A percentile compares a stretch with the other conserved stretches of the same genome.
Evolutionary conservation across 2,888 invertebrate genomes (phyloP).

Genomic region (Caenorhabditis macrosperma): DNA sequence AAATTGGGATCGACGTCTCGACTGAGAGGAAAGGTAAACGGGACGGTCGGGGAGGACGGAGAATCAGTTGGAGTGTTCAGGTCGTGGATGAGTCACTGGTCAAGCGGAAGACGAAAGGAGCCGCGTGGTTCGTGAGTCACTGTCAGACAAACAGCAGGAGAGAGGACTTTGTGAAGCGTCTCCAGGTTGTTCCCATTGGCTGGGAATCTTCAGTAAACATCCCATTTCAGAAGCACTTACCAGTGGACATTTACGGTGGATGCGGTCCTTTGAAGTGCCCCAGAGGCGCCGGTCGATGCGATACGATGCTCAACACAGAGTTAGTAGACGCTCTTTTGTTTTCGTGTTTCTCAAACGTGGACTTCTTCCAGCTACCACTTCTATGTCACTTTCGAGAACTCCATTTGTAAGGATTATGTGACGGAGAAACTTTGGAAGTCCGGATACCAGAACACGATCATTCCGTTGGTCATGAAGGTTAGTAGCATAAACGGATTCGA

Average conservation of each 20-base stretch:
- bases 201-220: too few species aligned
- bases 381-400: slow-evolving; percentile 79
- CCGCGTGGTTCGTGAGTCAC: slow-evolving; percentile 78
- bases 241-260: slow-evolving; percentile 77
- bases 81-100: slow-evolving; percentile 49
- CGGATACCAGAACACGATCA: slow-evolving; percentile 71
- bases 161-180: slow-evolving; percentile 68
- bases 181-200: too few species aligned
- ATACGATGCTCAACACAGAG: slow-evolving; percentile 73
- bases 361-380: slow-evolving; percentile 74
- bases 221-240: slow-evolving; percentile 68
- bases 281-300: slow-evolving; percentile 68
- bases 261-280: slow-evolving; percentile 75
- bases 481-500: background rate
- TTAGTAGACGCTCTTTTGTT: slow-evolving; percentile 35
- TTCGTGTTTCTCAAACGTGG: background rate
- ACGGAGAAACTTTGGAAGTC: slow-evolving; percentile 80
- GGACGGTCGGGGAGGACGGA: background rate
- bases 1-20: slow-evolving; percentile 67
- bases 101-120: slow-evolving; percentile 70
- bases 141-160: slow-evolving; percentile 73
- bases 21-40: slow-evolving; percentile 11
- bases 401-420: slow-evolving; percentile 79
- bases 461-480: slow-evolving; percentile 77
- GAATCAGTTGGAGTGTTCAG: slow-evolving; percentile 19